Evolutionary conservation across 2,113 vertebrate species (phyloP), one percentile per base, ranked within the genome.

Genomic region (Chloebia gouldiae): DNA sequence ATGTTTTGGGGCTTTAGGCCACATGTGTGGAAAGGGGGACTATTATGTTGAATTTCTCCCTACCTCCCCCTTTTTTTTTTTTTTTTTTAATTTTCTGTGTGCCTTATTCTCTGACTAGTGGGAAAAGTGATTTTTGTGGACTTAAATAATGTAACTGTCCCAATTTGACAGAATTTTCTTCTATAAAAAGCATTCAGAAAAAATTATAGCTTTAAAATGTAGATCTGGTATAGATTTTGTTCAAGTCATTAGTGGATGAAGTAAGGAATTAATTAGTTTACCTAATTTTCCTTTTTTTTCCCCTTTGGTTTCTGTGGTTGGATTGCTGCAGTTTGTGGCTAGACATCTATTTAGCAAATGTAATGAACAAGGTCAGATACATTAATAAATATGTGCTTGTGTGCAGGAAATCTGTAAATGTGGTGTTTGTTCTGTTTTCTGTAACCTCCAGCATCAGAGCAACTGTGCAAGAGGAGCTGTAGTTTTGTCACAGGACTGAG

Each of bases 1-100:
- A 20, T 8, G 7, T 18, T 91, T 14, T 66, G 44, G 56, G 31
- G 17, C 77, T 90, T 89, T 75, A n/a, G 45, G 28, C 18, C 15
- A 40, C 13, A 31, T 2, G 1, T 69, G 33, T 84, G 81, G 56
- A 56, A 81, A 75, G 18, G 53, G 39, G 15, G 9, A 19, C 37
- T 61, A 7, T 59, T 82, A 10, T 22, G 21, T 8, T 66, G 35
- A 57, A 69, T 89, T 71, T 51, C 2, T 2, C 21, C 3, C 7
- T 2, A 0, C 10, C 2, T 2, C 21, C 3, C 7, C 1, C 0
- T 9, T 1, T 2, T 18, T 30, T 37, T 17, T 15, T 16, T 23
- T 14, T 15, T 15, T n/a, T n/a, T n/a, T 49, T 28, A 14, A 11
- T 39, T 39, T 39, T 39, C 5, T 42, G 15, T 39, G 1, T 85